Evolutionary conservation across 1,140 invertebrate species (phyloP).

Genomic region (Gryon sp.): DNA sequence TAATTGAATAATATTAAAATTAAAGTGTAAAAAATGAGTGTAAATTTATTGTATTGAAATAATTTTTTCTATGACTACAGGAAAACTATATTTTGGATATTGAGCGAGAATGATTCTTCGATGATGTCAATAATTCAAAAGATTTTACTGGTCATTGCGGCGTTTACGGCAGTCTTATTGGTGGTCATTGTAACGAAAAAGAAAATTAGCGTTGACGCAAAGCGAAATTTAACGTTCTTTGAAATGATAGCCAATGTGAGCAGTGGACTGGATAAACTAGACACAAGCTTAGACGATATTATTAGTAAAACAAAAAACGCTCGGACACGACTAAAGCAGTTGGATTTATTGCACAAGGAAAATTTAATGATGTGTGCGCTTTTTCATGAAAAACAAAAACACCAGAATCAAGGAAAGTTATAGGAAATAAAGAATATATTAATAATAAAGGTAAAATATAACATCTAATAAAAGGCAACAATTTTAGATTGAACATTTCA

Average conservation of each 20-base stretch:
- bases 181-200: constrained; percentile 62
- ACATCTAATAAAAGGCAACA: no score
- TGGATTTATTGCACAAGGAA: constrained; percentile 67
- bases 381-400: constrained; percentile 55
- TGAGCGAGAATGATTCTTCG: constrained; percentile 20
- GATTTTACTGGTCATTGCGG: constrained; percentile 57
- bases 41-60: no score
- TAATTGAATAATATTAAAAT: no score
- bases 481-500: no score
- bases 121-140: constrained; percentile 67
- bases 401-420: constrained; percentile 20
- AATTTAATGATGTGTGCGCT: constrained; percentile 68
- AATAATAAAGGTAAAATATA: no score
- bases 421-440: background rate
- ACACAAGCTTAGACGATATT: constrained; percentile 68
- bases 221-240: constrained; percentile 56
- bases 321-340: constrained; percentile 60
- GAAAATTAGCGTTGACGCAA: constrained; percentile 59
- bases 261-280: constrained; percentile 69
- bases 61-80: background rate
- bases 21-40: no score
- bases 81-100: background rate
- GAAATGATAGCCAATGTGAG: constrained; percentile 73
- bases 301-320: constrained; percentile 65
- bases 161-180: constrained; percentile 61